These are phyloP conservation scores for Coregonus ussuriensis DNA, from an alignment of 2,797 vertebrate species.

Conservation along the genomic window DNA sequence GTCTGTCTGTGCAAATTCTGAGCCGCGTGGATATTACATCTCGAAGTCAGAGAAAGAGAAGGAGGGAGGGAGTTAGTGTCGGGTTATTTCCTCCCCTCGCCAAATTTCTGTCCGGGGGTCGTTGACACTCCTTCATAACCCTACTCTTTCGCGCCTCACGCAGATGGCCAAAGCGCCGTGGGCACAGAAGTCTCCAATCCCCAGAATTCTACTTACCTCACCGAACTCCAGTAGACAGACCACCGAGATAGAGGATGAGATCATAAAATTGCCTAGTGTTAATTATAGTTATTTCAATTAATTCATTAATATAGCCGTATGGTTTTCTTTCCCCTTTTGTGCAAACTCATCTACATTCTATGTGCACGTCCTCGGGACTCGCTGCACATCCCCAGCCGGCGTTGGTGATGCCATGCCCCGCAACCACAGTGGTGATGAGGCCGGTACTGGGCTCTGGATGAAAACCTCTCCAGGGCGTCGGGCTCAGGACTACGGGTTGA, in stretches of 20 bases:
- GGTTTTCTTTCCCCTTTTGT: neutral
- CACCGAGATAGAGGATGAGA: slow-evolving; percentile 15
- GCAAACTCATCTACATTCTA: slow-evolving; percentile 37
- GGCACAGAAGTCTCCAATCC: slow-evolving; percentile 44
- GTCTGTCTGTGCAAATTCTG: neutral
- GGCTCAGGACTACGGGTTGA: slow-evolving; percentile 79
- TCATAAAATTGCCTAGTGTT: neutral
- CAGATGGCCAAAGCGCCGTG: slow-evolving; percentile 60
- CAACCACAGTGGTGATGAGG: slow-evolving; percentile 88
- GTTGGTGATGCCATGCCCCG: slow-evolving; percentile 94
- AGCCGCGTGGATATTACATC: neutral
- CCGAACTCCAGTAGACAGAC: neutral
- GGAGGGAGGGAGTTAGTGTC: neutral
- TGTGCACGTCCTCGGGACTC: slow-evolving; percentile 65
- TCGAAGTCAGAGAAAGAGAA: slow-evolving; percentile 17
- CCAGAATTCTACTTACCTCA: slow-evolving; percentile 21
- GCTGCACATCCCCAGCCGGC: slow-evolving; percentile 62
- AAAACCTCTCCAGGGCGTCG: slow-evolving; percentile 76
- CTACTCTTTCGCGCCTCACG: slow-evolving; percentile 56
- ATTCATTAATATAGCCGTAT: neutral
- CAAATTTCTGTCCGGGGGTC: slow-evolving; percentile 66
- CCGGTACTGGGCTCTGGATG: slow-evolving; percentile 89
- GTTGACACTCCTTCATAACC: slow-evolving; percentile 77
- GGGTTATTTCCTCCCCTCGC: slow-evolving; percentile 56
- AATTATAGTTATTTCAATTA: neutral